These are phyloP conservation scores for Tympanuchus pallidicinctus DNA, from an alignment of 2,113 vertebrate species.

Conservation along the genomic window DNA sequence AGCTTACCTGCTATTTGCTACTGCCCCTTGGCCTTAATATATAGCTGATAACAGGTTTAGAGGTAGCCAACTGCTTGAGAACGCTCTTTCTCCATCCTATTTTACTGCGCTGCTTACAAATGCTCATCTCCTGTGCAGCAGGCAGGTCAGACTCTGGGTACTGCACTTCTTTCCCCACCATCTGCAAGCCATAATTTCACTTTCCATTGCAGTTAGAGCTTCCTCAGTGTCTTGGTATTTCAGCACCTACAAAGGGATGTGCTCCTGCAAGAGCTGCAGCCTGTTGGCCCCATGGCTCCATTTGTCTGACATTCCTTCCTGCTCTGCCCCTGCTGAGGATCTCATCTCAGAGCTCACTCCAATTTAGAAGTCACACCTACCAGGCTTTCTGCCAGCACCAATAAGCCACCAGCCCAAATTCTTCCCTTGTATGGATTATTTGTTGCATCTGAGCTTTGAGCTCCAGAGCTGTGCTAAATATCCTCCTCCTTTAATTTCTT, in stretches of 20 bases:
- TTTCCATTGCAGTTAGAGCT: background rate
- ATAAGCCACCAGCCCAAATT: background rate
- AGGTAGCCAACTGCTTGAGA: background rate
- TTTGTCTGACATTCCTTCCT: background rate
- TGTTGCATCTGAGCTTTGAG: background rate
- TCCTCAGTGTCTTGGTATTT: background rate
- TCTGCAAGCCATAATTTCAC: background rate
- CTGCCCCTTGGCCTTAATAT: background rate
- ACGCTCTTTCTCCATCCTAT: background rate
- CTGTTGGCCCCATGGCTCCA: background rate
- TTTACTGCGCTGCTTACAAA: background rate
- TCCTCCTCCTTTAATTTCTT: background rate
- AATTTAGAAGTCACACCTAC: background rate
- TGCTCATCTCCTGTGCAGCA: background rate
- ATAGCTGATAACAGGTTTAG: background rate
- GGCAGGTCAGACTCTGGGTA: no score
- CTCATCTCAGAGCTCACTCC: background rate
- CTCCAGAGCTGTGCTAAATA: background rate
- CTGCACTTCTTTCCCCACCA: background rate
- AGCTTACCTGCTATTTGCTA: background rate
- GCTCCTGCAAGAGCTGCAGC: background rate
- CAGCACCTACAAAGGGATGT: fast-evolving
- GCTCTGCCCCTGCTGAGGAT: background rate
- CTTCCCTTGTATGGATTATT: background rate
- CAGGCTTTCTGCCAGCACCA: background rate